Conservation (phyloP, 1,140 invertebrate species). For the Pemphigus obesinymphae region DNA sequence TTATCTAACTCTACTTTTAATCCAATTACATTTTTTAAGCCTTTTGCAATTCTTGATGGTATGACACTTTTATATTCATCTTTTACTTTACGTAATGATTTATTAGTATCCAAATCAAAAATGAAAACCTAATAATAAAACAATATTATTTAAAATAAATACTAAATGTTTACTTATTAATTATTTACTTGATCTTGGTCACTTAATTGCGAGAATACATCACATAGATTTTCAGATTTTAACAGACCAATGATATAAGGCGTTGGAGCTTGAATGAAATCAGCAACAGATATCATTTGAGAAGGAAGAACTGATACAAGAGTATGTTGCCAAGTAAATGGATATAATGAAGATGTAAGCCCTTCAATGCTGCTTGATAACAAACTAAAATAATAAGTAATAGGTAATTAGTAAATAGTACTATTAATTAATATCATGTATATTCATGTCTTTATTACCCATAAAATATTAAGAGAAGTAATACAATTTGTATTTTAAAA, state of each 20-base stretch:
- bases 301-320: slow-evolving; percentile 69
- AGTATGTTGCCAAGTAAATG: slow-evolving; percentile 76
- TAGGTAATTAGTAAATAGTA: neutral
- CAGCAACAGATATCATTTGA: slow-evolving; percentile 56
- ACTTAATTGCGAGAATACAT: slow-evolving; percentile 47
- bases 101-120: slow-evolving; percentile 60
- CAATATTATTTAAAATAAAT: neutral
- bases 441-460: neutral
- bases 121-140: slow-evolving; percentile 53
- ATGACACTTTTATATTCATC: slow-evolving; percentile 64
- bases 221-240: slow-evolving; percentile 53
- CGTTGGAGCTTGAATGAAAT: slow-evolving; percentile 67
- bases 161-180: neutral
- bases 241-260: slow-evolving; percentile 71
- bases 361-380: slow-evolving; percentile 70
- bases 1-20: slow-evolving; percentile 56
- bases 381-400: slow-evolving; percentile 53
- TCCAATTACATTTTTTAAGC: slow-evolving; percentile 55
- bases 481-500: neutral
- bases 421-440: neutral
- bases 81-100: slow-evolving; percentile 56
- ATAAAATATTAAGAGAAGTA: neutral
- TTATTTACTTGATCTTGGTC: slow-evolving; percentile 48
- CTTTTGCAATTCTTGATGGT: slow-evolving; percentile 58
- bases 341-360: slow-evolving; percentile 68